A percentile compares a stretch with the other conserved stretches of the same genome.
phyloP scores from a whole-genome alignment of 2,113 vertebrate genomes.

The Spermophilus dauricus region DNA sequence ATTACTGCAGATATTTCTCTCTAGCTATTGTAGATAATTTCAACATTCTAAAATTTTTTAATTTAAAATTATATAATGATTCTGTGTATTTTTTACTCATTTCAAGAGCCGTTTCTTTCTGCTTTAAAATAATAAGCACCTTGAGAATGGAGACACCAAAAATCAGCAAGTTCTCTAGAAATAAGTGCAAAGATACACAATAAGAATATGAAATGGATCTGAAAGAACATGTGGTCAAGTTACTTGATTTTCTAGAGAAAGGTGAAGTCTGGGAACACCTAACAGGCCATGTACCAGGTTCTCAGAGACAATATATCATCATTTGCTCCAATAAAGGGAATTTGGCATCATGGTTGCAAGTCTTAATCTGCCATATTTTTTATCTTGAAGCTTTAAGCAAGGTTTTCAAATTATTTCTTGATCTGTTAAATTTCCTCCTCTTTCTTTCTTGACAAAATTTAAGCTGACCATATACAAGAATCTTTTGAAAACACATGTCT shows the following conservation, averaged over 20 bases:
- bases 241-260: background rate
- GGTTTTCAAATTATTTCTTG: background rate
- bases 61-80: background rate
- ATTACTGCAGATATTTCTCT: background rate
- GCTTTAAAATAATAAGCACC: background rate
- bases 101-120: background rate
- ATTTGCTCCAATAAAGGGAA: background rate
- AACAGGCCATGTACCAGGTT: accelerated
- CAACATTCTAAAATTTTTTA: background rate
- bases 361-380: background rate
- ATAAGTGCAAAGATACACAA: background rate
- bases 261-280: background rate
- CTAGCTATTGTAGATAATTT: background rate
- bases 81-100: background rate
- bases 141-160: background rate
- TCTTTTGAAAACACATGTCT: background rate
- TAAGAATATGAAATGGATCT: background rate
- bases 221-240: background rate
- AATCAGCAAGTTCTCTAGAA: background rate
- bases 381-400: background rate
- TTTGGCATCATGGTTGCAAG: background rate
- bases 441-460: background rate
- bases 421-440: background rate
- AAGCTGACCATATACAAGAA: background rate
- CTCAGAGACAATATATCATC: background rate